Conservation (phyloP, 2,888 invertebrate species). For the Eurytoma californica region DNA sequence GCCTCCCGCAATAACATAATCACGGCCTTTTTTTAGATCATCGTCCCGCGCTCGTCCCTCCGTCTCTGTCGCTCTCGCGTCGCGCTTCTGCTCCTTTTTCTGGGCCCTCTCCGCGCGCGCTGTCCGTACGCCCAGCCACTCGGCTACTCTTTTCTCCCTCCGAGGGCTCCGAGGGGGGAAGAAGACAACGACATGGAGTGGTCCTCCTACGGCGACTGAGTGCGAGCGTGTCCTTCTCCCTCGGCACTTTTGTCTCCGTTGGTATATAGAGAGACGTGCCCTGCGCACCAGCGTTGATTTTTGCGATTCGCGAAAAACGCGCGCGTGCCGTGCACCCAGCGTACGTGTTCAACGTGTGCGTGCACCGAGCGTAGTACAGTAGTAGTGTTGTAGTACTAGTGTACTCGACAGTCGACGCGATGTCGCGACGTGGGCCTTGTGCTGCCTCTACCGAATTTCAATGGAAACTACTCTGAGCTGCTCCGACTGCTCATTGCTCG, state of each 20-base stretch:
- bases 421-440: not conserved
- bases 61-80: not conserved
- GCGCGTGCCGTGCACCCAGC: not conserved
- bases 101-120: not conserved
- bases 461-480: no score
- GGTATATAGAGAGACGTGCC: no score
- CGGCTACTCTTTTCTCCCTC: not conserved
- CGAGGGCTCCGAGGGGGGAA: not conserved
- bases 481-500: no score
- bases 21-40: conserved; percentile 45
- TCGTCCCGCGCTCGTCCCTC: not conserved
- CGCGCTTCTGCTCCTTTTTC: not conserved
- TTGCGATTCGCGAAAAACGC: conserved; percentile 30
- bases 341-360: no score
- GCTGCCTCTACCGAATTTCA: not conserved
- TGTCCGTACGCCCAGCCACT: not conserved
- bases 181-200: not conserved
- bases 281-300: conserved; percentile 23
- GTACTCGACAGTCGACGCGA: no score
- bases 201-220: no score
- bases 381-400: not conserved
- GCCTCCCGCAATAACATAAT: conserved; percentile 51
- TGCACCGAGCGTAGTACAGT: not conserved
- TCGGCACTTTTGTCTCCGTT: no score
- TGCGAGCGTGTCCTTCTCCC: no score